Conservation (phyloP, 2,888 invertebrate genomes). For the Scaptodrosophila latifasciaeformis region DNA sequence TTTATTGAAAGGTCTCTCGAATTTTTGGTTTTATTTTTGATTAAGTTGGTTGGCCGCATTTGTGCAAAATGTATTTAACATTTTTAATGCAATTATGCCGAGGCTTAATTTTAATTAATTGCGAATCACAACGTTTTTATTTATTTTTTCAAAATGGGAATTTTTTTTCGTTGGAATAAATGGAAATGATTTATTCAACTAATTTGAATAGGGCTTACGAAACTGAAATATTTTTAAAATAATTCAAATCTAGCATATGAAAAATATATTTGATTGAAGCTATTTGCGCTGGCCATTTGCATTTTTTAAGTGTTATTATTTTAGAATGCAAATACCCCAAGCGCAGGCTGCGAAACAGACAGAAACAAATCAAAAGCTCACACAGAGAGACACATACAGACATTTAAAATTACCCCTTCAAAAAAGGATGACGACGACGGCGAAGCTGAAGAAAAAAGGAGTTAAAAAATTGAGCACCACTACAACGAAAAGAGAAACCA, state of each 20-base stretch:
- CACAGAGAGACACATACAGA: slow-evolving; percentile 9
- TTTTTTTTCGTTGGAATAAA: not conserved
- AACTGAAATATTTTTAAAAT: too few species aligned
- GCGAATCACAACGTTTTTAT: too few species aligned
- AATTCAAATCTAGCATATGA: too few species aligned
- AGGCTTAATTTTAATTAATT: too few species aligned
- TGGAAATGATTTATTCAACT: too few species aligned
- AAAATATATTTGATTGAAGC: too few species aligned
- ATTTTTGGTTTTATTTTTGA: not conserved
- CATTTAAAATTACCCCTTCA: slow-evolving; percentile 2
- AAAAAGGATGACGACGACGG: not conserved
- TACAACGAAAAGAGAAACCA: slow-evolving; percentile 16
- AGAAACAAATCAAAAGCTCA: not conserved
- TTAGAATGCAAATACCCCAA: slow-evolving; percentile 46
- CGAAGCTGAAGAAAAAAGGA: not conserved
- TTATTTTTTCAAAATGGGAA: not conserved
- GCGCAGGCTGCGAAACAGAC: slow-evolving; percentile 20
- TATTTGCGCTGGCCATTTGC: too few species aligned
- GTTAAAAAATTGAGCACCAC: not conserved
- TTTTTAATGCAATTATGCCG: too few species aligned
- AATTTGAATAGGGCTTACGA: too few species aligned
- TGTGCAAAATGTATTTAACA: not conserved
- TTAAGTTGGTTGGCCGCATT: too few species aligned
- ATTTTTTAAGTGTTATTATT: slow-evolving; percentile 36
- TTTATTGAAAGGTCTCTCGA: not conserved